Percentiles rank a stretch among this genome's conserved stretches.
These are phyloP conservation scores for Cricetomys ansorgei DNA, from an alignment of 2,113 vertebrate species.

Conservation along the genomic window DNA sequence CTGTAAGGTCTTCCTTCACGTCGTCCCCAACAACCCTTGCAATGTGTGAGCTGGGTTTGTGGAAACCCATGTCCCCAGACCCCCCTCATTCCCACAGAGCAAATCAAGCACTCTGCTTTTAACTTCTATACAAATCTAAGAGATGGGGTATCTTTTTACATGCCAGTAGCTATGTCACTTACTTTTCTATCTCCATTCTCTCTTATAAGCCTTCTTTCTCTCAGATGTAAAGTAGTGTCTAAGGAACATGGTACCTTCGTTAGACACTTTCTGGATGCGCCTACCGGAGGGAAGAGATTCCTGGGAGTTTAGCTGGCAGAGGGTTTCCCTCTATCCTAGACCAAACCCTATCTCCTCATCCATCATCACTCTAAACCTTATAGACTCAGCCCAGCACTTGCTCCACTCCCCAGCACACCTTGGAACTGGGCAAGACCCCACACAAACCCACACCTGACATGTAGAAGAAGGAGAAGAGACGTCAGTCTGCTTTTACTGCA, in stretches of 20 bases:
- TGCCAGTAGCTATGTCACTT: not conserved
- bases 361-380: not conserved
- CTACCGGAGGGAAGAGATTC: not conserved
- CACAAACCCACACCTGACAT: not conserved
- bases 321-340: not conserved
- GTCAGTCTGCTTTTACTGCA: not conserved
- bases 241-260: not conserved
- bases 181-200: not conserved
- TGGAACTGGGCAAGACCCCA: not conserved
- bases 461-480: not conserved
- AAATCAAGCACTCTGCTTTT: not conserved
- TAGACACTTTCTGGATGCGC: not conserved
- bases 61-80: not conserved
- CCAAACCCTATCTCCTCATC: not conserved
- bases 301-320: not conserved
- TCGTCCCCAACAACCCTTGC: not conserved
- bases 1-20: not conserved
- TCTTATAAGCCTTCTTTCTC: not conserved
- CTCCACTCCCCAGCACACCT: rapidly evolving
- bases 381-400: not conserved
- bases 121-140: not conserved
- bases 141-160: not conserved
- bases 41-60: not conserved
- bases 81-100: not conserved
- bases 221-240: not conserved